Base-by-base conservation (phyloP, 1,140 invertebrate species). In the Drosophila athabasca region DNA sequence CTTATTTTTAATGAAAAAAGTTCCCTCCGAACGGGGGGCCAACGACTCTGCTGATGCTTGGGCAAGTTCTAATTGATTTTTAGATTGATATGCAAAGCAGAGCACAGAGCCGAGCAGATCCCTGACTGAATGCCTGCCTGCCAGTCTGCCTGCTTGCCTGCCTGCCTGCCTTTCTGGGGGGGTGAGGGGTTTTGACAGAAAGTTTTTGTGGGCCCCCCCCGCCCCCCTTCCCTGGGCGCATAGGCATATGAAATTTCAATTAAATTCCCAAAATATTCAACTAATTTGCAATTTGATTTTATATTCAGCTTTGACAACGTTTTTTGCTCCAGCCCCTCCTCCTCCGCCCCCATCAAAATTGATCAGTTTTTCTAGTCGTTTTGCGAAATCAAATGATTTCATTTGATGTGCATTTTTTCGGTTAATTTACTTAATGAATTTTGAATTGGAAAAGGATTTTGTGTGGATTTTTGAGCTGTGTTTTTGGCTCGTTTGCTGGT, bases 1-100 rank as follows among this genome's bases (percentile, higher is more conserved):
- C 71, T 76, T 75, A 75, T 68, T 76, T 76, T 76, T 76, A 76
- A 76, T 76, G 73, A 76, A 76, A 76, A 76, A 76, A 76, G 73
- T 75, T 76, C 11, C 48, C 48, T 31, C 64, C 17, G 17, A 58
- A 69, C 51, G 4, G 26, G 31, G 35, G 11, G 31, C 0, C 31
- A 9, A 35, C 31, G 31, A 9, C 66, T 69, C 61, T 46, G 43
- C 24, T 26, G 43, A 54, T 44, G 62, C 70, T 53, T 65, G 35
- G 64, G 72, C 48, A 76, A 76, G 57, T 76, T 76, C 74, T 76
- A 76, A 76, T 76, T 76, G 74, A 76, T 76, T 76, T 76, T 76
- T 60, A 76, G 72, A 76, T 76, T 76, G 74, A 76, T 76, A 76
- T 76, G 74, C 74, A 76, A 76, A 76, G 53, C 72, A 69, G 74